These are phyloP conservation scores for Acrocephalus arundinaceus DNA, from an alignment of 2,113 vertebrate species.

Conservation along the genomic window DNA sequence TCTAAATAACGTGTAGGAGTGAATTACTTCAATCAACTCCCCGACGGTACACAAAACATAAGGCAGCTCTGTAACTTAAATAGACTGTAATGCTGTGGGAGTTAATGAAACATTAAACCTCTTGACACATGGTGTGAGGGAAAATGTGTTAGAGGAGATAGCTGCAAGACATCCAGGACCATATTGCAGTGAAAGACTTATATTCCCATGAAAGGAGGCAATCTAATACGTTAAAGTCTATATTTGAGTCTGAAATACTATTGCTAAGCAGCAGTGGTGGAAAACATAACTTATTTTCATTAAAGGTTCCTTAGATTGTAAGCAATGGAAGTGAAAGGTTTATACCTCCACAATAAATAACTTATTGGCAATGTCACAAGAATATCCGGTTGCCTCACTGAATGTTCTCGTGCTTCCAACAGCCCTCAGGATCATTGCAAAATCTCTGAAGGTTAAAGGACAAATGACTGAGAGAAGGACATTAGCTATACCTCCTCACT, in stretches of 20 bases:
- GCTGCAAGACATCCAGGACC: constrained; percentile 63
- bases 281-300: constrained; percentile 57
- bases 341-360: constrained; percentile 5
- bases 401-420: background rate
- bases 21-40: constrained; percentile 55
- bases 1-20: constrained; percentile 36
- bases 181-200: constrained; percentile 58
- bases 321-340: constrained; percentile 40
- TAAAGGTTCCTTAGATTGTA: constrained; percentile 21
- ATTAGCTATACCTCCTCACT: background rate
- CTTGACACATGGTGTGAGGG: constrained; percentile 60
- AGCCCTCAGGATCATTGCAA: background rate
- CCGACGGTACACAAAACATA: constrained; percentile 56
- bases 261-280: constrained; percentile 35
- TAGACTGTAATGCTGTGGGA: constrained; percentile 47
- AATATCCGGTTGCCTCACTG: background rate
- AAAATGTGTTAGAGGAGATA: constrained; percentile 62
- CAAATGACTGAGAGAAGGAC: background rate
- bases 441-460: background rate
- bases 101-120: constrained; percentile 68
- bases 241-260: constrained; percentile 53
- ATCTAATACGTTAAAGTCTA: constrained; percentile 50
- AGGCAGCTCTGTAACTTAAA: constrained; percentile 57
- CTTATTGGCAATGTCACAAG: background rate
- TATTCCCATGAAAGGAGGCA: constrained; percentile 51